Conservation (phyloP, 1,140 invertebrate genomes). For the Calliphora vicina region DNA sequence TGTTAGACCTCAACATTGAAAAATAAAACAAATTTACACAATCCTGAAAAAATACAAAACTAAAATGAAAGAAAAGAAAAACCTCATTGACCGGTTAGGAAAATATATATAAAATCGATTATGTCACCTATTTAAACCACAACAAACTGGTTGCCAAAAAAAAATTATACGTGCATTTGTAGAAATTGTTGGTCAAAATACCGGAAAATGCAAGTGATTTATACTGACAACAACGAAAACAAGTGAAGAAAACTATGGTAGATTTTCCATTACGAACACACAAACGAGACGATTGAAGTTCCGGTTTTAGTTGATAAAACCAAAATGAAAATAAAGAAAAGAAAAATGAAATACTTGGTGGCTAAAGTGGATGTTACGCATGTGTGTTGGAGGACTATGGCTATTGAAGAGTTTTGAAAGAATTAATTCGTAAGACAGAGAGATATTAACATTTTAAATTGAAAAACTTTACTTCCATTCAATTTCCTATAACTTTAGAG, state of each 20-base stretch:
- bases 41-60: not conserved
- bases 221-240: not conserved
- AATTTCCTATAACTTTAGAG: too few species aligned
- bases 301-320: not conserved
- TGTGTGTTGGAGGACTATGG: not conserved
- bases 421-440: not conserved
- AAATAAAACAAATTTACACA: not conserved
- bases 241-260: not conserved
- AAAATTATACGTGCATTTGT: not conserved
- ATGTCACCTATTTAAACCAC: conserved; percentile 17
- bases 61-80: not conserved
- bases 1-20: conserved; percentile 28
- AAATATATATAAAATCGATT: not conserved
- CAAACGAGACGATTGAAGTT: not conserved
- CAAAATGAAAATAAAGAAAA: not conserved
- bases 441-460: too few species aligned
- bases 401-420: not conserved
- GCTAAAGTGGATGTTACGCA: not conserved
- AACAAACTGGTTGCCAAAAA: conserved; percentile 5
- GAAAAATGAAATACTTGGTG: not conserved
- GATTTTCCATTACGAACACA: not conserved
- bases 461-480: too few species aligned
- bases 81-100: not conserved
- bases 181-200: not conserved
- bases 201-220: not conserved